These are phyloP conservation scores for Collichthys lucidus DNA, from an alignment of 2,113 vertebrate genomes.

Conservation along the genomic window DNA sequence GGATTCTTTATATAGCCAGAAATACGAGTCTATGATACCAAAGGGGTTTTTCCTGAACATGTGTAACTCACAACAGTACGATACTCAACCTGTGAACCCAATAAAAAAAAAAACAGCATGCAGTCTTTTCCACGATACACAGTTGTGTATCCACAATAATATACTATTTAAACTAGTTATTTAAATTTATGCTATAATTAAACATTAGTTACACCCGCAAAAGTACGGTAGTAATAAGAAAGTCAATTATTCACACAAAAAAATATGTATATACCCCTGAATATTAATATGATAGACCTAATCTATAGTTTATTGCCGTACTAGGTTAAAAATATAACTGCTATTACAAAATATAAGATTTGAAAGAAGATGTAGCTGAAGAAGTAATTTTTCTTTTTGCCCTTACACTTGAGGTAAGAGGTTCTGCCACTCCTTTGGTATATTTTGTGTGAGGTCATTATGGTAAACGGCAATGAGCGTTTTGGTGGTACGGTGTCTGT, in stretches of 20 bases:
- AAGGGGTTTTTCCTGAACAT: background rate
- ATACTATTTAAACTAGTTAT: background rate
- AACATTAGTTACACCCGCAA: background rate
- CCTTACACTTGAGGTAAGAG: slow-evolving; percentile 1
- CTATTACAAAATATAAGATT: slow-evolving; percentile 4
- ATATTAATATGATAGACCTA: background rate
- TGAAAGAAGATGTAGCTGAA: background rate
- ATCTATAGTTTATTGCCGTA: background rate
- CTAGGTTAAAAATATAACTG: background rate
- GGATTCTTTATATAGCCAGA: background rate
- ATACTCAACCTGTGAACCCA: background rate
- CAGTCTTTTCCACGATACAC: background rate
- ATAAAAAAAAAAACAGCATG: background rate
- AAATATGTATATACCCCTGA: background rate
- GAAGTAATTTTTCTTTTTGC: background rate
- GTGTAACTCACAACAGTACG: background rate
- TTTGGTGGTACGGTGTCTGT: slow-evolving; percentile 30
- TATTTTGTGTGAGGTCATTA: background rate
- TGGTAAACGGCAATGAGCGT: slow-evolving; percentile 21
- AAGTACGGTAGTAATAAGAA: background rate
- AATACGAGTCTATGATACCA: background rate
- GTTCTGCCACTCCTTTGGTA: slow-evolving; percentile 1
- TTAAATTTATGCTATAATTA: background rate
- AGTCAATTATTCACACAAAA: background rate
- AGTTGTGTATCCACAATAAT: background rate